Conservation (phyloP, 2,888 invertebrate genomes). For the Stenichneumon culpator region DNA sequence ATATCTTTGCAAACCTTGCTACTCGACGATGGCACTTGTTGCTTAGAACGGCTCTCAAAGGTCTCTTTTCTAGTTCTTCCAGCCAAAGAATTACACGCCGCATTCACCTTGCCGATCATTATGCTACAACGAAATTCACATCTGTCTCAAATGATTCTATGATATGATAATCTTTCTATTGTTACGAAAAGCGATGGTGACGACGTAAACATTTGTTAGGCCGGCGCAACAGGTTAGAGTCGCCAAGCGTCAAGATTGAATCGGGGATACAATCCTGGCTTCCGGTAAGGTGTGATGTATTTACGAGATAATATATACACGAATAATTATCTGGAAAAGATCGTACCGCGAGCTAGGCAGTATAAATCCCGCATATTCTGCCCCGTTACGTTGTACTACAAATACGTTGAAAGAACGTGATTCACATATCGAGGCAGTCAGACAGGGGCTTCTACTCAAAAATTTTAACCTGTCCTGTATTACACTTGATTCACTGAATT, state of each 20-base stretch:
- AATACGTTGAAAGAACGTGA: neutral
- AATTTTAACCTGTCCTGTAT: neutral
- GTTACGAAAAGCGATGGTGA: neutral
- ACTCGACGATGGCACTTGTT: conserved; percentile 53
- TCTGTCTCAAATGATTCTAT: neutral
- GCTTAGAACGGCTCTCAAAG: conserved; percentile 62
- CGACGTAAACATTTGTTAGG: conserved; percentile 11
- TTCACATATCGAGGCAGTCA: neutral
- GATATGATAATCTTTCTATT: neutral
- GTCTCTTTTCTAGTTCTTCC: conserved; percentile 67
- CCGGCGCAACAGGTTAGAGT: conserved; percentile 36
- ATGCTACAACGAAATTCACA: conserved; percentile 65
- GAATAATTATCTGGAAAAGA: neutral
- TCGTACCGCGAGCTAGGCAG: conserved; percentile 40
- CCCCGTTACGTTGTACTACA: neutral
- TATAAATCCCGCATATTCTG: conserved; percentile 45
- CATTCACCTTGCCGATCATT: conserved; percentile 73
- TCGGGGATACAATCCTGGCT: conserved; percentile 16
- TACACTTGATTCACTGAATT: neutral
- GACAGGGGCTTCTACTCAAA: neutral
- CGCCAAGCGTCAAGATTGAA: conserved; percentile 5
- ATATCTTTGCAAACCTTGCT: conserved; percentile 64
- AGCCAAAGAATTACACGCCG: conserved; percentile 67
- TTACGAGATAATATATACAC: neutral
- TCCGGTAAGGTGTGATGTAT: conserved; percentile 1